A percentile compares a stretch with the other conserved stretches of the same genome.
Evolutionary conservation across 1,140 invertebrate species (phyloP).

Genomic region (Ceratina australensis): DNA sequence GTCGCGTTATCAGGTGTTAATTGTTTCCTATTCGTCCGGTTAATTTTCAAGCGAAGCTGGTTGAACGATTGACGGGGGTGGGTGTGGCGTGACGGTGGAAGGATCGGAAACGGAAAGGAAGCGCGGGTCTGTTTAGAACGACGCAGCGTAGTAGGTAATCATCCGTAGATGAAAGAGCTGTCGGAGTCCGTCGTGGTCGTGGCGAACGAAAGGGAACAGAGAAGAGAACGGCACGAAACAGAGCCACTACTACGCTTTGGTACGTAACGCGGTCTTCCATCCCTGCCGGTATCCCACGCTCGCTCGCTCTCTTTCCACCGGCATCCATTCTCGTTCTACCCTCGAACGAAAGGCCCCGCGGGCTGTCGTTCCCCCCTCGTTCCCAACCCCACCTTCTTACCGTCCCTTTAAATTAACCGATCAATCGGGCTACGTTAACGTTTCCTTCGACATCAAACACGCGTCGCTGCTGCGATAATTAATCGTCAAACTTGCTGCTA

Average conservation of each 20-base stretch:
- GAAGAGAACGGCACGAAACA: constrained; percentile 72
- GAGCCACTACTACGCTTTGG: constrained; percentile 71
- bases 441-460: constrained; percentile 74
- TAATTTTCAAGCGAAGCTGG: constrained; percentile 62
- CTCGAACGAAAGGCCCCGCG: constrained; percentile 52
- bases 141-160: constrained; percentile 69
- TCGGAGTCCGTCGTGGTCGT: constrained; percentile 75
- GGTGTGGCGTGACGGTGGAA: neutral
- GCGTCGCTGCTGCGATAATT: constrained; percentile 75
- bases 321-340: constrained; percentile 28
- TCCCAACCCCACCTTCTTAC: constrained; percentile 58
- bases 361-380: constrained; percentile 46
- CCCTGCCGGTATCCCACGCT: constrained; percentile 20
- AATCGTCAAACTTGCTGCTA: constrained; percentile 67
- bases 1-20: constrained; percentile 56
- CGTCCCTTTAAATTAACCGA: constrained; percentile 78
- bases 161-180: constrained; percentile 80
- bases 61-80: neutral
- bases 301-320: neutral
- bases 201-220: constrained; percentile 75
- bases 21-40: constrained; percentile 69
- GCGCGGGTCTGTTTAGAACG: constrained; percentile 61
- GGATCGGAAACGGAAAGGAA: constrained; percentile 39
- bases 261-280: constrained; percentile 55
- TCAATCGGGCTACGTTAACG: constrained; percentile 72